Conservation (phyloP, 2,113 vertebrate species). For the Mormyrus iriodes region DNA sequence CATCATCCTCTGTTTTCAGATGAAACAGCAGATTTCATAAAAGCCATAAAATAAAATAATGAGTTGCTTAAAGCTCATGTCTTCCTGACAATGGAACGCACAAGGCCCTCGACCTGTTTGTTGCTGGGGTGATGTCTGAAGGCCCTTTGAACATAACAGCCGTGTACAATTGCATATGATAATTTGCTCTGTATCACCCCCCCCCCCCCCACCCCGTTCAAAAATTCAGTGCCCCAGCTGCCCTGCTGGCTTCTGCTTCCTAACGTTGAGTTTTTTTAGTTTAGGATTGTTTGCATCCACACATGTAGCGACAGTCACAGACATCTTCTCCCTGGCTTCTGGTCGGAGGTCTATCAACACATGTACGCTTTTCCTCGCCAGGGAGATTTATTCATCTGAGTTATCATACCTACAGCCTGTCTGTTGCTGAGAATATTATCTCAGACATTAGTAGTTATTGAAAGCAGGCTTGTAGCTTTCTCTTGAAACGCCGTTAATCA, state of each 20-base stretch:
- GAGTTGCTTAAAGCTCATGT: neutral
- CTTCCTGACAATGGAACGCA: neutral
- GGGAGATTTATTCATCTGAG: neutral
- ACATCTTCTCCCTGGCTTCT: neutral
- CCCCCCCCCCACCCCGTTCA: neutral
- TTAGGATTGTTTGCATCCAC: neutral
- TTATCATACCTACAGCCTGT: neutral
- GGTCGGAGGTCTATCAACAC: neutral
- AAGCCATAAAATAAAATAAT: neutral
- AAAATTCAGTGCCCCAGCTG: neutral
- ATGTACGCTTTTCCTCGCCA: neutral
- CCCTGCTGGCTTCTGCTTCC: neutral
- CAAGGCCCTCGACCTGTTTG: too few species aligned
- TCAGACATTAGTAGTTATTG: neutral
- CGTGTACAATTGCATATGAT: neutral
- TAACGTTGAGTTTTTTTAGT: neutral
- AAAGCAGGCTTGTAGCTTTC: neutral
- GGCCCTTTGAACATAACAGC: neutral
- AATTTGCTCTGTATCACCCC: neutral
- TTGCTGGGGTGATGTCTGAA: neutral
- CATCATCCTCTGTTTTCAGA: neutral
- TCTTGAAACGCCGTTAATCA: neutral
- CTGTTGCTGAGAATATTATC: neutral
- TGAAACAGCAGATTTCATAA: neutral
- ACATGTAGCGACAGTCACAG: neutral